Conservation (phyloP, 2,113 vertebrate species). For the Daubentonia madagascariensis region DNA sequence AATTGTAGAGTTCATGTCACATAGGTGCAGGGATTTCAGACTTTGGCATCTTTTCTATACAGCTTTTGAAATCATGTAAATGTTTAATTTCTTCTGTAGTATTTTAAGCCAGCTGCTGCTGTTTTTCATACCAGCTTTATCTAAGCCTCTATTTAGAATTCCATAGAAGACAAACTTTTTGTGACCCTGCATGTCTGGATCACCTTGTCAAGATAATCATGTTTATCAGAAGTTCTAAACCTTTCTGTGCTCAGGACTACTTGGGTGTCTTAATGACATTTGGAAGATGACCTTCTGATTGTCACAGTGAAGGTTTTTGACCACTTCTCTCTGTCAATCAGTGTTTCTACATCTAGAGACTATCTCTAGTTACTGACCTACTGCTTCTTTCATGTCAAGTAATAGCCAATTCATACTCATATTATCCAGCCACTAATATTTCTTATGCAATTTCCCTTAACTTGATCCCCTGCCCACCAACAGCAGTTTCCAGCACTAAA, state of each 20-base stretch:
- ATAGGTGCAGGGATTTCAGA: neutral
- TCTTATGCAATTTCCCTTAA: neutral
- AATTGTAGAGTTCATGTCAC: neutral
- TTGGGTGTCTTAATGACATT: neutral
- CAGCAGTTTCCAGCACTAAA: neutral
- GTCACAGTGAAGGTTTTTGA: neutral
- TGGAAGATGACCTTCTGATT: neutral
- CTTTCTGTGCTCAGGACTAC: neutral
- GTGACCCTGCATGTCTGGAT: neutral
- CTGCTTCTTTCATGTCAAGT: neutral
- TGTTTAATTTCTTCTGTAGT: neutral
- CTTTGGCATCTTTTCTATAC: neutral
- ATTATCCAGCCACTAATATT: neutral
- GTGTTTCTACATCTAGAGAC: neutral
- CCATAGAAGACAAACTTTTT: neutral
- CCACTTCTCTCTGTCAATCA: neutral
- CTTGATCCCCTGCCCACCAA: neutral
- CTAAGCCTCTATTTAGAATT: constrained; percentile 31
- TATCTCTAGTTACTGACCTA: neutral
- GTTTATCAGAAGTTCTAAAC: constrained; percentile 38
- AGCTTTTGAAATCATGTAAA: neutral
- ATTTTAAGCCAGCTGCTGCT: neutral
- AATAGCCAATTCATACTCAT: neutral
- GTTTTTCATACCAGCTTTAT: constrained; percentile 1
- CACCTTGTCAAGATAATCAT: constrained; percentile 32